These are phyloP conservation scores for Urosaurus nigricauda DNA, from an alignment of 2,797 vertebrate genomes.

Conservation along the genomic window DNA sequence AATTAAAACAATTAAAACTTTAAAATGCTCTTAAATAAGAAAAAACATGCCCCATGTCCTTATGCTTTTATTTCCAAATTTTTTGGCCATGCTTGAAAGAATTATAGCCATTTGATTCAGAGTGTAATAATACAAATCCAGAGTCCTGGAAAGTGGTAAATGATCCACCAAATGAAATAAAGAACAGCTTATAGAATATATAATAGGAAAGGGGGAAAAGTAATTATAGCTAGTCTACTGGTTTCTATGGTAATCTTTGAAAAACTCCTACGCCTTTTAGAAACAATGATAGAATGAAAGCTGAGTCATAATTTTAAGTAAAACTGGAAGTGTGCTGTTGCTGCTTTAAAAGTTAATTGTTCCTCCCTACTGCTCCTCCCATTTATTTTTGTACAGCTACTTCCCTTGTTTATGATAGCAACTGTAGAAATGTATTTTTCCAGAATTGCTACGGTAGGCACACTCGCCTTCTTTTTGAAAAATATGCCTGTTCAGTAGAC, in stretches of 20 bases:
- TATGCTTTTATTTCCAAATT: neutral
- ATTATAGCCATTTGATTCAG: constrained; percentile 7
- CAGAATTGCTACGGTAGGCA: neutral
- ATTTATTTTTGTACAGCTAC: neutral
- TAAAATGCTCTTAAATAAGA: neutral
- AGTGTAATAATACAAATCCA: neutral
- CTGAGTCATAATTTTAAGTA: neutral
- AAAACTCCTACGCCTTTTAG: neutral
- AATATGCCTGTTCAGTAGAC: neutral
- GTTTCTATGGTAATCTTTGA: constrained; percentile 10
- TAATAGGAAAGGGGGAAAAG: neutral
- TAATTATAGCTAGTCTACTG: neutral
- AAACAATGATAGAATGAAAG: too few species aligned
- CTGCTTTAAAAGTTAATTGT: neutral
- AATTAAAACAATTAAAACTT: neutral
- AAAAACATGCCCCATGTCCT: neutral
- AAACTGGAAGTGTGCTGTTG: neutral
- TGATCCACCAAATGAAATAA: neutral
- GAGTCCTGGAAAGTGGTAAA: neutral
- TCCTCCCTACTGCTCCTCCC: neutral
- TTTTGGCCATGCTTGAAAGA: neutral
- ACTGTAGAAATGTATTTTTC: neutral
- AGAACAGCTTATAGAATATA: neutral
- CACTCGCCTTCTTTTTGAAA: neutral
- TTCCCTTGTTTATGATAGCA: neutral